A percentile compares a stretch with the other conserved stretches of the same genome.
These are phyloP conservation scores for Parapsyche elsis DNA, from an alignment of 1,140 invertebrate genomes.

Conservation along the genomic window DNA sequence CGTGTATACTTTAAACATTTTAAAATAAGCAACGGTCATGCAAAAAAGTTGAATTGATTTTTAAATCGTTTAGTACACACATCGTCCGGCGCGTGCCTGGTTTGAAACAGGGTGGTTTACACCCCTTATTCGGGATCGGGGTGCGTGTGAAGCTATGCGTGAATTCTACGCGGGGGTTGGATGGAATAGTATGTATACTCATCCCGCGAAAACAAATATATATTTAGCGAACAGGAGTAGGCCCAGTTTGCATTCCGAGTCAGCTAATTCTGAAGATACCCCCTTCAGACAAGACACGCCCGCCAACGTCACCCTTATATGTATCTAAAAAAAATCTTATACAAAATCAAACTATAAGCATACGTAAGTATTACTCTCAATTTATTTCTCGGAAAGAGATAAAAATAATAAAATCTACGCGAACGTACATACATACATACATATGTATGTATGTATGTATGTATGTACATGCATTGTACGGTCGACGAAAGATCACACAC, in stretches of 20 bases:
- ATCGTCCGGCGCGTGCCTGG: too few relatives aligned
- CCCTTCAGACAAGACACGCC: too few relatives aligned
- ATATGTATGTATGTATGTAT: neutral
- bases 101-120: too few relatives aligned
- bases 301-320: too few relatives aligned
- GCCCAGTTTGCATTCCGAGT: slow-evolving; percentile 39
- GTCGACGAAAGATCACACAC: slow-evolving; percentile 3
- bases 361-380: too few relatives aligned
- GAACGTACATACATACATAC: neutral
- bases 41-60: too few relatives aligned
- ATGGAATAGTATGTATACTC: slow-evolving; percentile 20
- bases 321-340: too few relatives aligned
- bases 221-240: slow-evolving; percentile 35
- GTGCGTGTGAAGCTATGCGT: slow-evolving; percentile 47
- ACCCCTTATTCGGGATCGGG: too few relatives aligned
- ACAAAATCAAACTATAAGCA: too few relatives aligned
- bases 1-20: too few relatives aligned
- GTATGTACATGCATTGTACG: neutral
- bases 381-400: slow-evolving; percentile 12
- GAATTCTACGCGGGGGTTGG: slow-evolving; percentile 24
- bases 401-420: neutral
- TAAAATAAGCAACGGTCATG: too few relatives aligned
- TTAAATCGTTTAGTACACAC: too few relatives aligned
- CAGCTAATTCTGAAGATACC: slow-evolving; percentile 35
- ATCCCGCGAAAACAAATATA: slow-evolving; percentile 52